Base-by-base conservation (phyloP, 2,797 vertebrate species). In the Notolabrus celidotus region DNA sequence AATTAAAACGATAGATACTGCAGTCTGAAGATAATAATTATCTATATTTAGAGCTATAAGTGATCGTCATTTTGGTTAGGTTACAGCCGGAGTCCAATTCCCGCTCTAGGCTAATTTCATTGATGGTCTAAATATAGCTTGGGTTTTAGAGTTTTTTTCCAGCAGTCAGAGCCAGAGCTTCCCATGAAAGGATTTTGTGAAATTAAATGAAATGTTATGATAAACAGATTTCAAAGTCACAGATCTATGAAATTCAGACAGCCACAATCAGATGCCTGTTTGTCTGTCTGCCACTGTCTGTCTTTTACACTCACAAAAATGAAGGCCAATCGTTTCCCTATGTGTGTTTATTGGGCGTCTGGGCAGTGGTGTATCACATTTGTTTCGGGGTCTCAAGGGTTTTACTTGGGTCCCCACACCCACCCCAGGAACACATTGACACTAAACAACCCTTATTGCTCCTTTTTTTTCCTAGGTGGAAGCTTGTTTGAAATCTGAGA, bases 1-100 rank as follows among this genome's bases (percentile, higher is more conserved):
- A 88, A 86, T 92, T 84, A 85, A 89, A 90, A 81, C 75, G 49
- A 88, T 74, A 88, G 82, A 88, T 89, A 80, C 74, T 75, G 82
- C 63, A 83, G 74, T 82, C 83, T 74, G 54, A 67, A 76, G 75
- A 86, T 84, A 74, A 88, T 84, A 91, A 92, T 91, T 80, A 88
- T 86, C 80, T 88, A 79, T 84, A 88, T 90, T 91, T 91, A 87
- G 82, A 87, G 84, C 82, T 73, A 69, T 88, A 84, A 87, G 81
- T 77, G 86, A 84, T 88, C 70, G 76, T 87, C 82, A 90, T 88
- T 90, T 88, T 88, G 88, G 89, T 92, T 79, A 82, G 72, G 71
- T 76, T 84, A 65, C 72, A 71, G 67, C 20, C 3, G 51, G 76
- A 80, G 62, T 84, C 79, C 79, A 84, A 82, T 69, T 89, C 70